Evolutionary conservation across 2,113 vertebrate genomes (phyloP).

Genomic region (Grammomys surdaster): DNA sequence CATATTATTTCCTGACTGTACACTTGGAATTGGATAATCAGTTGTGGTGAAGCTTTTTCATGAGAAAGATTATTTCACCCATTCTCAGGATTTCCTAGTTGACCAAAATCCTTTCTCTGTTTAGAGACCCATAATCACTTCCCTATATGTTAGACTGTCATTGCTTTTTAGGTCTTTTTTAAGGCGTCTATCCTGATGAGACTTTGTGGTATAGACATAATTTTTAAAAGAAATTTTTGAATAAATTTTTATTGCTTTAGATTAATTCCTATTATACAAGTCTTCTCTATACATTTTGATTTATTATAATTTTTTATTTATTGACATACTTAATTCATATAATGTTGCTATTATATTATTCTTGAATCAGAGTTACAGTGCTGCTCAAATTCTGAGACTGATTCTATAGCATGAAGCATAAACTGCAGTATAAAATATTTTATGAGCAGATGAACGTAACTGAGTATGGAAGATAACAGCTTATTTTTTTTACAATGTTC

Average conservation of each 20-base stretch:
- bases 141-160: background rate
- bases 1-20: background rate
- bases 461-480: background rate
- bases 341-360: background rate
- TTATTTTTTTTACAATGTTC: background rate
- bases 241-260: conserved; percentile 1
- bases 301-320: background rate
- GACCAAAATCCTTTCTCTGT: background rate
- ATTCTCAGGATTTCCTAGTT: background rate
- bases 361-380: background rate
- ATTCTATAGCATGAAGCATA: background rate
- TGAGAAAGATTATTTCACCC: background rate
- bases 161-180: background rate
- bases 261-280: background rate
- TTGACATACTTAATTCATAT: background rate
- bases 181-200: background rate
- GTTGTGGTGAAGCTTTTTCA: background rate
- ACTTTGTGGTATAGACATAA: background rate
- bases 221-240: background rate
- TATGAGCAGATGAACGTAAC: background rate
- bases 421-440: background rate
- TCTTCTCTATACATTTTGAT: background rate
- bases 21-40: background rate
- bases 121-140: background rate
- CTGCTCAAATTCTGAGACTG: conserved; percentile 32